Conservation (phyloP, 2,888 invertebrate genomes). For the Drosophila niveifrons region DNA sequence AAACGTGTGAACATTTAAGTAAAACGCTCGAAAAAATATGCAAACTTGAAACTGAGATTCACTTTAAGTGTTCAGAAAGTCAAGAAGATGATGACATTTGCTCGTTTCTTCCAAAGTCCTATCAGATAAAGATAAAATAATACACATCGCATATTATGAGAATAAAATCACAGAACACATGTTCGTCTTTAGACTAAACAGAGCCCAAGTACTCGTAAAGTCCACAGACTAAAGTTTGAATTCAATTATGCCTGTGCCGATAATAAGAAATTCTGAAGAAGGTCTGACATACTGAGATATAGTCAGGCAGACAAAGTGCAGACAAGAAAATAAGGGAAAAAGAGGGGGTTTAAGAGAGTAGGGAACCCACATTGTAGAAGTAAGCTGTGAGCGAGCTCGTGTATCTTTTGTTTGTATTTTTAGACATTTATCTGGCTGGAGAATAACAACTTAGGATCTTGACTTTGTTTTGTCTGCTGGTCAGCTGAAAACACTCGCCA, state of each 20-base stretch:
- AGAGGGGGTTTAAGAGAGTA: not conserved
- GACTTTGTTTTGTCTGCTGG: constrained; percentile 72
- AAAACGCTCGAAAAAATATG: too few relatives aligned
- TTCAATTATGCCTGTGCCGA: constrained; percentile 38
- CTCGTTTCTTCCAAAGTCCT: not conserved
- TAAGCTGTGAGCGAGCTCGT: constrained; percentile 42
- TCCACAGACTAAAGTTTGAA: constrained; percentile 24
- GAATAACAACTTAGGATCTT: constrained; percentile 50
- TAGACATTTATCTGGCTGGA: constrained; percentile 72
- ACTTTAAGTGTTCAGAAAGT: too few relatives aligned
- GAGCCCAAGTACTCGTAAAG: not conserved
- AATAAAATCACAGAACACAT: constrained; percentile 14
- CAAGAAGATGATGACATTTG: not conserved
- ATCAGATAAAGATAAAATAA: not conserved
- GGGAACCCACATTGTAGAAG: constrained; percentile 55
- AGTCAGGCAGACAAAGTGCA: constrained; percentile 30
- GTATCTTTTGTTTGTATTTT: constrained; percentile 70
- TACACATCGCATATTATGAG: not conserved
- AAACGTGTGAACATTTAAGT: too few relatives aligned
- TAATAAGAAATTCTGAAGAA: constrained; percentile 32
- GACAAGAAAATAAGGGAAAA: not conserved
- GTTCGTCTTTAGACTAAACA: constrained; percentile 3
- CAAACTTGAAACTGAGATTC: too few relatives aligned
- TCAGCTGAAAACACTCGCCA: constrained; percentile 30
- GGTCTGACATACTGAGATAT: constrained; percentile 50